phyloP scores from a whole-genome alignment of 2,888 invertebrate genomes.

The Lymantria dispar region DNA sequence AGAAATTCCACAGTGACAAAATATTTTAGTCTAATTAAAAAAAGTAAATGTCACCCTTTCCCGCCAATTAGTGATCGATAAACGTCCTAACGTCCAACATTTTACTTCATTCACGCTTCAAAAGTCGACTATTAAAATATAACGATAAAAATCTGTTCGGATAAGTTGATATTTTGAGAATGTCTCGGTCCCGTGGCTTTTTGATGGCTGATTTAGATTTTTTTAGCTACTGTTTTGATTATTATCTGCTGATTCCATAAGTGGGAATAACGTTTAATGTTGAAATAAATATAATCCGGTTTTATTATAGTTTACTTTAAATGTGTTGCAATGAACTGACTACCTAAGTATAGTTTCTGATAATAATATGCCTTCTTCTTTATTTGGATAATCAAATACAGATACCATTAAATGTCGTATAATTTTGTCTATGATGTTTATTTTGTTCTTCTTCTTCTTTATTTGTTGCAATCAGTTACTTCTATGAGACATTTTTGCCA shows the following conservation, averaged over 20 bases:
- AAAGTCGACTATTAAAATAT: slow-evolving; percentile 26
- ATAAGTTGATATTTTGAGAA: slow-evolving; percentile 38
- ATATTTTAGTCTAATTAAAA: slow-evolving; percentile 8
- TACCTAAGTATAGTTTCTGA: too few species aligned
- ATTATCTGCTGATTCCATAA: slow-evolving; percentile 23
- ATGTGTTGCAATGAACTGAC: neutral
- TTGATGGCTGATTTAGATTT: slow-evolving; percentile 34
- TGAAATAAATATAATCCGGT: slow-evolving; percentile 13
- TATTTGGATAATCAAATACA: too few species aligned
- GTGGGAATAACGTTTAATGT: slow-evolving; percentile 16
- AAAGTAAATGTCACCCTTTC: slow-evolving; percentile 29
- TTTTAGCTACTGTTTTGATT: slow-evolving; percentile 41
- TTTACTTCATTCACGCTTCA: slow-evolving; percentile 35
- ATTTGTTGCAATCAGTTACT: too few species aligned
- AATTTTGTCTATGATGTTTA: too few species aligned
- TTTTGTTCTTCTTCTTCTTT: too few species aligned
- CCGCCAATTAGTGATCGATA: slow-evolving; percentile 37
- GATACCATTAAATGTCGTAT: too few species aligned
- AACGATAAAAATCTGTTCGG: slow-evolving; percentile 38
- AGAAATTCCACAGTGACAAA: slow-evolving; percentile 15
- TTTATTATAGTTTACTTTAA: slow-evolving; percentile 2
- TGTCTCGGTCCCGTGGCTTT: slow-evolving; percentile 41
- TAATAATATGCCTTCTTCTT: too few species aligned
- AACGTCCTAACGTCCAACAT: slow-evolving; percentile 21
- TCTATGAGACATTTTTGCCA: too few species aligned